Evolutionary conservation across 2,888 invertebrate genomes (phyloP), one percentile per base, ranked within the genome.

Genomic region (Papilio gigon): DNA sequence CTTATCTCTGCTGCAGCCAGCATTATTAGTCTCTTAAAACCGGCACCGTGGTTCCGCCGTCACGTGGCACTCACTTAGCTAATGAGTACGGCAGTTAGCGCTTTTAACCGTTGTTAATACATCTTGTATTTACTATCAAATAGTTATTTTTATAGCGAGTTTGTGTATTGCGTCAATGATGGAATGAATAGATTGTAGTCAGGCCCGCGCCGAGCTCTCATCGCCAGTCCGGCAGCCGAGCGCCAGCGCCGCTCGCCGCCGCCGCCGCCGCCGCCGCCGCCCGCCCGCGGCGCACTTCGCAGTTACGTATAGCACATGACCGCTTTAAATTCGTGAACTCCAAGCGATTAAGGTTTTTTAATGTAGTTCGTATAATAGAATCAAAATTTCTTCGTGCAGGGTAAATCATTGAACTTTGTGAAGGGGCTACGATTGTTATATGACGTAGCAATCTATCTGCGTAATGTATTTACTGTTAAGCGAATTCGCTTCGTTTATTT

Each of bases 301-400:
- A 72, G 74, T 74, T 74, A 72, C 75, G 74, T 75, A 70, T 76
- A 74, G 73, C 74, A 71, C 72, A 72, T 70, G 70, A 71, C 75
- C 72, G 78, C 77, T 79, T 79, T 77, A 76, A 75, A 69, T 65
- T 73, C 74, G 76, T 78, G 72, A 78, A 74, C 72, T 76, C 74
- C 79, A 79, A 11, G 67, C 75, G 77, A 71, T 73, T 81, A 82
- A 83, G 82, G 76, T 79, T 81, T n/a, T 47, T 81, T 78, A 76
- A 80, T 80, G 78, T 81, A 81, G 83, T 79, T 74, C 76, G 75
- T 86, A 83, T 80, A 80, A 83, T 86, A 85, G 83, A 80, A 82
- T 86, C 82, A 84, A 88, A 87, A 87, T 86, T 88, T 87, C 85
- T 89, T 86, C 89, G 89, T 90, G 89, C 89, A 89, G 89, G 90